A percentile compares a stretch with the other conserved stretches of the same genome.
phyloP scores from a whole-genome alignment of 2,888 invertebrate genomes.

The Troides oblongomaculatus region DNA sequence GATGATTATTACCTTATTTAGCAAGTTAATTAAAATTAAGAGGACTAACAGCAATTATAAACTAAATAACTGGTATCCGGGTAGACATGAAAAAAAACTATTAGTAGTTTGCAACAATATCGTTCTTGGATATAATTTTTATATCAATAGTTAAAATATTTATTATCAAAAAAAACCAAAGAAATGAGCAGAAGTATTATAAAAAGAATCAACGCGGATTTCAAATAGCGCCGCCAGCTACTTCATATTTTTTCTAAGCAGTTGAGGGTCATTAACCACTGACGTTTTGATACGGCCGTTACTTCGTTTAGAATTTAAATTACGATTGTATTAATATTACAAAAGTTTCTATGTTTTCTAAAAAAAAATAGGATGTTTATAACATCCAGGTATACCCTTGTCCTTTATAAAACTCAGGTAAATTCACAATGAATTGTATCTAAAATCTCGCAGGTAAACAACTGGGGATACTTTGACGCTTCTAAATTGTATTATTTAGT shows the following conservation, averaged over 20 bases:
- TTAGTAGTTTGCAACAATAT: no score
- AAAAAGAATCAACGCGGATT: background rate
- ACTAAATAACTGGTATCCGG: no score
- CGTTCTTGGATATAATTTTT: no score
- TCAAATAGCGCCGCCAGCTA: constrained; percentile 11
- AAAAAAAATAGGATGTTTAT: constrained; percentile 44
- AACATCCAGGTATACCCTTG: constrained; percentile 64
- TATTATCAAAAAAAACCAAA: background rate
- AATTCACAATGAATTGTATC: constrained; percentile 42
- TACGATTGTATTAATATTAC: constrained; percentile 18
- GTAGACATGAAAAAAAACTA: no score
- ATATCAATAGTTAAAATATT: background rate
- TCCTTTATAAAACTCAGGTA: constrained; percentile 64
- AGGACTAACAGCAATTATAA: no score
- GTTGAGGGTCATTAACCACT: constrained; percentile 29
- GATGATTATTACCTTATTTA: no score
- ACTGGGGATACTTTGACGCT: constrained; percentile 1
- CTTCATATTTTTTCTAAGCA: constrained; percentile 14
- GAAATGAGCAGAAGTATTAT: background rate
- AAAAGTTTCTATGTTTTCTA: background rate
- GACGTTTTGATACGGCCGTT: constrained; percentile 26
- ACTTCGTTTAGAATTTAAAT: constrained; percentile 25
- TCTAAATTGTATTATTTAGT: constrained; percentile 1
- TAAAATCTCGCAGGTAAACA: background rate
- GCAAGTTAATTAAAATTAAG: no score